Percentiles rank a stretch among this genome's conserved stretches.
Conservation (phyloP, 2,888 invertebrate species). For the Orthosia gothica region DNA sequence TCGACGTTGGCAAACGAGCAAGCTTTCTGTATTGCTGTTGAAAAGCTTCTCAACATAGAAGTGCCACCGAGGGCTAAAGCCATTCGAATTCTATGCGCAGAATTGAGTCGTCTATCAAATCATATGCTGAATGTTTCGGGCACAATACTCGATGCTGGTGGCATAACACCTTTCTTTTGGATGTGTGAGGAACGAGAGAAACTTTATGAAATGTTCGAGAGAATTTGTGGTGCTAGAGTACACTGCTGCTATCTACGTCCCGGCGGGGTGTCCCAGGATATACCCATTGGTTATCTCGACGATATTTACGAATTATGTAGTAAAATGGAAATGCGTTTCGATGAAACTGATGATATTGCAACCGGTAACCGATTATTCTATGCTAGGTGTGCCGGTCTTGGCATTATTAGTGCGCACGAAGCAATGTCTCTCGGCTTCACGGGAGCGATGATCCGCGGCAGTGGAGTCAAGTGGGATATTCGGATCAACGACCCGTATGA, state of each 20-base stretch:
- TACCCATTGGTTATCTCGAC: conserved; percentile 93
- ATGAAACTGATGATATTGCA: conserved; percentile 96
- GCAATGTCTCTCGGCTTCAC: conserved; percentile 94
- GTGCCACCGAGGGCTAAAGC: conserved; percentile 95
- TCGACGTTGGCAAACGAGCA: conserved; percentile 96
- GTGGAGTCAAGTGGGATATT: conserved; percentile 97
- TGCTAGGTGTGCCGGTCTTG: conserved; percentile 94
- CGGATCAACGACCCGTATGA: conserved; percentile 96
- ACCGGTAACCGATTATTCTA: conserved; percentile 94
- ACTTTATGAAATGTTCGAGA: conserved; percentile 96
- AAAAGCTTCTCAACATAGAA: conserved; percentile 95
- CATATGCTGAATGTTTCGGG: conserved; percentile 95
- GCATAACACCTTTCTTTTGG: conserved; percentile 98
- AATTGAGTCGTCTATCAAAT: conserved; percentile 95
- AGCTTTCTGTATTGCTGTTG: conserved; percentile 95
- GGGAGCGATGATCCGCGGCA: conserved; percentile 94
- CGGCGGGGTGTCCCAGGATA: conserved; percentile 94
- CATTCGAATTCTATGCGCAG: conserved; percentile 94
- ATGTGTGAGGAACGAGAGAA: conserved; percentile 97
- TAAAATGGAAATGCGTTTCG: conserved; percentile 94
- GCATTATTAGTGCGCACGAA: conserved; percentile 94
- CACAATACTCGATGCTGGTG: conserved; percentile 96
- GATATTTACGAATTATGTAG: conserved; percentile 94
- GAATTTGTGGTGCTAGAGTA: conserved; percentile 96
- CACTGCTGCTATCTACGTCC: conserved; percentile 96